Evolutionary conservation across 1,140 invertebrate genomes (phyloP).

Genomic region (Neodiprion virginianus): DNA sequence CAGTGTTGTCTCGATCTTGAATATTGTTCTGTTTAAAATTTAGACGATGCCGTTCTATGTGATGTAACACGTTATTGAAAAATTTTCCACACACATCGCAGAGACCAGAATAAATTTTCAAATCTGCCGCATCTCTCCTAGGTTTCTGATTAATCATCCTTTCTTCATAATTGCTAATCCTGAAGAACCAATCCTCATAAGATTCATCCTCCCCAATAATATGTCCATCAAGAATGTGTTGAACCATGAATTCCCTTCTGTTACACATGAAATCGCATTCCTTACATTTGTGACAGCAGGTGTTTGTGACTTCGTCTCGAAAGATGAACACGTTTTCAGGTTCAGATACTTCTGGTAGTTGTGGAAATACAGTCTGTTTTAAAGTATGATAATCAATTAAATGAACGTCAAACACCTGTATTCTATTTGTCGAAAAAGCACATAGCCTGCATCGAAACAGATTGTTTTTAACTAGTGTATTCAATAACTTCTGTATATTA

Average conservation of each 20-base stretch:
- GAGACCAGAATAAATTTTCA: neutral
- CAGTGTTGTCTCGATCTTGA: neutral
- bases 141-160: neutral
- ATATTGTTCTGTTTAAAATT: neutral
- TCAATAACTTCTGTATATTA: neutral
- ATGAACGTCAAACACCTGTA: neutral
- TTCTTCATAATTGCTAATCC: neutral
- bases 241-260: neutral
- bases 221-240: neutral
- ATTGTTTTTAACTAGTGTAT: neutral
- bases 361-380: neutral
- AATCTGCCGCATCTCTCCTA: neutral
- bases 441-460: neutral
- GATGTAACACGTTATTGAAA: neutral
- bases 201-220: neutral
- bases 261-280: neutral
- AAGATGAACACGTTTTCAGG: neutral
- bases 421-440: neutral
- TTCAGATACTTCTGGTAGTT: neutral
- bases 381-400: neutral
- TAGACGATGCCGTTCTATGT: neutral
- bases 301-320: neutral
- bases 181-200: neutral
- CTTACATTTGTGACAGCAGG: constrained; percentile 1
- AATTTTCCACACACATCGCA: neutral